Conservation (phyloP, 92 coral and sea anemone genomes). For the Parazoanthus atlanticus region DNA sequence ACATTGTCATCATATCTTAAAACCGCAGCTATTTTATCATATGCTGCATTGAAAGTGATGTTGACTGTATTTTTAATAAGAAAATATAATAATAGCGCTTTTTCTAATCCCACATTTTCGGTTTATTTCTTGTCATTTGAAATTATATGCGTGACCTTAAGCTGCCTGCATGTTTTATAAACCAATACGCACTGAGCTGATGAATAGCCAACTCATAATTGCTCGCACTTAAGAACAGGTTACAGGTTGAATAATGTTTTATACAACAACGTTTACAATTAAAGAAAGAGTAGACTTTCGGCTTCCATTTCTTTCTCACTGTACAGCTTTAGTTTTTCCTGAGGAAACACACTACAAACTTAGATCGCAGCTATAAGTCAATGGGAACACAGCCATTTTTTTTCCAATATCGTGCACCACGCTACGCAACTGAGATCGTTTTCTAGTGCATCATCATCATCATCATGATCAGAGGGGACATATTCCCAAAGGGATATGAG, state of each 20-base stretch:
- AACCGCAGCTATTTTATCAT: neutral
- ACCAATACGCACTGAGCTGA: too few species aligned
- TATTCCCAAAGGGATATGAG: neutral
- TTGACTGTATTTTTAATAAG: neutral
- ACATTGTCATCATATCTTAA: neutral
- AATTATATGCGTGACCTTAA: too few species aligned
- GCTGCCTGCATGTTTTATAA: too few species aligned
- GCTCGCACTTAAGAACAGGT: too few species aligned
- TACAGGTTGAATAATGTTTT: neutral
- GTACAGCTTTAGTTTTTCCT: neutral
- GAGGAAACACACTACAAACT: neutral
- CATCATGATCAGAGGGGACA: neutral
- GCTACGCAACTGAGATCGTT: neutral
- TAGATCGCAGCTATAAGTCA: too few species aligned
- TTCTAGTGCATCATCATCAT: neutral
- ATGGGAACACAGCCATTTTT: neutral
- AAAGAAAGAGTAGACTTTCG: neutral
- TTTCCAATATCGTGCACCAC: neutral
- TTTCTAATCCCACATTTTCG: too few species aligned
- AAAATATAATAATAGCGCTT: neutral
- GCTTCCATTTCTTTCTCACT: neutral
- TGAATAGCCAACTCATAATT: too few species aligned
- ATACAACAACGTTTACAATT: neutral
- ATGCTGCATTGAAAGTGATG: neutral
- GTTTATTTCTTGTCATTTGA: too few species aligned